phyloP scores from a whole-genome alignment of 2,797 vertebrate genomes.

The Aldrovandia affinis region DNA sequence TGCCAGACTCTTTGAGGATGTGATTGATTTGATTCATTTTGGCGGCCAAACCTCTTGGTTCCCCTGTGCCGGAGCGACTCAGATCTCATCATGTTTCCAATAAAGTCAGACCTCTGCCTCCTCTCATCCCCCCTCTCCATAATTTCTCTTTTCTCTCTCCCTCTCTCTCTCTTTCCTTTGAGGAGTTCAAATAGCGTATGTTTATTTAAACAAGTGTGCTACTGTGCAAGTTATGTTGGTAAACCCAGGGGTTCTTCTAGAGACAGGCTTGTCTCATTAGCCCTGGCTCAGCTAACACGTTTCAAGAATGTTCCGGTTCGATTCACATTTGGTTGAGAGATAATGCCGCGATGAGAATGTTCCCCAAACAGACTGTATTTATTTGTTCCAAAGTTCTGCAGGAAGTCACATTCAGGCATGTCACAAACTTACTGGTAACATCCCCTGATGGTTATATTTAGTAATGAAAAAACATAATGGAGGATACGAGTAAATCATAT shows the following conservation, averaged over 20 bases:
- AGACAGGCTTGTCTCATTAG: neutral
- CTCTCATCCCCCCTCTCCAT: constrained; percentile 5
- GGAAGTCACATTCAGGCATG: neutral
- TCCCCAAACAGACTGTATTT: neutral
- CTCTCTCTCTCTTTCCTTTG: neutral
- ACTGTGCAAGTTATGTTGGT: neutral
- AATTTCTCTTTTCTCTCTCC: constrained; percentile 1
- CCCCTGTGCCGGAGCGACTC: neutral
- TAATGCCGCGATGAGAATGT: neutral
- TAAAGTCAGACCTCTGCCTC: constrained; percentile 15
- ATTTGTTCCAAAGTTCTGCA: neutral
- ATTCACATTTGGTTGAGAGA: neutral
- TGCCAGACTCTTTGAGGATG: constrained; percentile 9
- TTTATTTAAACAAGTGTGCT: neutral
- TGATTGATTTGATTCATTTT: constrained; percentile 28
- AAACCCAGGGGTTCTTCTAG: neutral
- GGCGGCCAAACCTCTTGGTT: constrained; percentile 10
- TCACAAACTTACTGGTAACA: neutral
- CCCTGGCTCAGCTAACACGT: too few species aligned
- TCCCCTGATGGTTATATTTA: neutral
- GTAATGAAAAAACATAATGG: neutral
- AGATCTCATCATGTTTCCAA: constrained; percentile 24
- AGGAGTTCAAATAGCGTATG: too few species aligned
- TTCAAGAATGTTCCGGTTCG: neutral
- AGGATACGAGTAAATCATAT: neutral